Evolutionary conservation across 2,888 invertebrate species (phyloP), one percentile per base, ranked within the genome.

Genomic region (Resseliella maxima): DNA sequence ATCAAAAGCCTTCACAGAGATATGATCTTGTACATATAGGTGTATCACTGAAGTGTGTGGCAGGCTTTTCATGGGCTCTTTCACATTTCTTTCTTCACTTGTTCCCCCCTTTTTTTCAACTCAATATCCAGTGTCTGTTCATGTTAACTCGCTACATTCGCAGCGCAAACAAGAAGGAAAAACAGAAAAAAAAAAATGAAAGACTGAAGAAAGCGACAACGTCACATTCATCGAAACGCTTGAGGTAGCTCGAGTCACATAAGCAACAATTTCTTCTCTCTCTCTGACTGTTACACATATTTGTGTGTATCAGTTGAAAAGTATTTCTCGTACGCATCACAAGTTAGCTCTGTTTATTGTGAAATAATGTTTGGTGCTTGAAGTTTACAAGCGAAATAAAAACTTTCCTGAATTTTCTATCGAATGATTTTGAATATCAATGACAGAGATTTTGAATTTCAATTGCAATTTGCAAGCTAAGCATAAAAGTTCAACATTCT

Each of bases 171-270:
- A 5, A 2, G 24, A 24, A 64, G 6, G 24, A 3, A 2, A 64
- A 72, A 72, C 36, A 35, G 15, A 31, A 36, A 6, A 36, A 81
- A 36, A 81, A 81, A 83, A 83, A 83, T 83, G 38, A 83, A 38
- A 38, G 36, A 38, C 41, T 36, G 83, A 83, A 83, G 83, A 83
- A 83, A 83, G 83, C 83, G 38, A 38, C 83, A 38, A 83, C 83
- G 83, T 83, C 83, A 83, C 83, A 83, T n/a, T 24, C 36, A 38
- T 38, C n/a, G 83, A 21, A 83, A 83, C 83, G 83, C n/a, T 83
- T 83, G 83, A 83, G 36, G 83, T 83, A 83, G 18, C 83, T 83
- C 38, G 12, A 83, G 83, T 83, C 38, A 83, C 38, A 83, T 83
- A 83, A 38, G 83, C 83, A 83, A 83, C 83, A 38, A 31, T 72